Conservation (phyloP, 2,888 invertebrate species). For the Sthenelais limicola region DNA sequence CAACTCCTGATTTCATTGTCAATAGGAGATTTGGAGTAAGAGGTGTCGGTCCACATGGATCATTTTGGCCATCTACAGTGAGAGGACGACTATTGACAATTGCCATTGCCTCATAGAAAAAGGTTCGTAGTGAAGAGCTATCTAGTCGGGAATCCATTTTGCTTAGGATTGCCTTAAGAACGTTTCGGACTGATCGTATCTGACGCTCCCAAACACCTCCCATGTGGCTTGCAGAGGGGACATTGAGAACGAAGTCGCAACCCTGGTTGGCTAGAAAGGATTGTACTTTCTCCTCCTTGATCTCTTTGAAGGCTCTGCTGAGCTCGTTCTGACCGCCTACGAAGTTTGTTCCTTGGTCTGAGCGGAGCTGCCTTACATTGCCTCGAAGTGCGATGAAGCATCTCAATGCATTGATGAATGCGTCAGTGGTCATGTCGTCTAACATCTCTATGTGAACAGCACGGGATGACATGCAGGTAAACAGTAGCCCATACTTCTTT, state of each 20-base stretch:
- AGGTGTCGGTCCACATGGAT: constrained; percentile 37
- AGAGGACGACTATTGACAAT: constrained; percentile 51
- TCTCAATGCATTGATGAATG: constrained; percentile 20
- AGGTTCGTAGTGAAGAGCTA: constrained; percentile 47
- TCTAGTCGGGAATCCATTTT: constrained; percentile 41
- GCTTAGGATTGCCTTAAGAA: constrained; percentile 46
- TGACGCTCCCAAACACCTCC: constrained; percentile 58
- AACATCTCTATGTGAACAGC: constrained; percentile 33
- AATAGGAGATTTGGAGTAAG: constrained; percentile 44
- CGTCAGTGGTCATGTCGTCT: constrained; percentile 20
- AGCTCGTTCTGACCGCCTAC: constrained; percentile 42
- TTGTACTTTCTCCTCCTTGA: constrained; percentile 33
- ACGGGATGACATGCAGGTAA: constrained; percentile 38
- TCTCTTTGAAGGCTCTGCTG: constrained; percentile 21
- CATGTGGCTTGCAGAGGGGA: constrained; percentile 55
- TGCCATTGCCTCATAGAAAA: constrained; percentile 49
- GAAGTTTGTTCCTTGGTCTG: constrained; percentile 38
- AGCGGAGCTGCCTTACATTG: constrained; percentile 1
- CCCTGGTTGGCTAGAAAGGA: not conserved
- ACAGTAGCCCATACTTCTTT: constrained; percentile 55
- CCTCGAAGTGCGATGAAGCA: constrained; percentile 5
- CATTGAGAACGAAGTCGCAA: constrained; percentile 49
- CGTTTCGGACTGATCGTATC: constrained; percentile 52
- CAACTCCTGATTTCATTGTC: constrained; percentile 38
- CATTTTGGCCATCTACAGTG: constrained; percentile 42